Percentiles rank a stretch among this genome's conserved stretches.
Evolutionary conservation across 1,140 invertebrate species (phyloP).

Genomic region (Caerostris darwini): DNA sequence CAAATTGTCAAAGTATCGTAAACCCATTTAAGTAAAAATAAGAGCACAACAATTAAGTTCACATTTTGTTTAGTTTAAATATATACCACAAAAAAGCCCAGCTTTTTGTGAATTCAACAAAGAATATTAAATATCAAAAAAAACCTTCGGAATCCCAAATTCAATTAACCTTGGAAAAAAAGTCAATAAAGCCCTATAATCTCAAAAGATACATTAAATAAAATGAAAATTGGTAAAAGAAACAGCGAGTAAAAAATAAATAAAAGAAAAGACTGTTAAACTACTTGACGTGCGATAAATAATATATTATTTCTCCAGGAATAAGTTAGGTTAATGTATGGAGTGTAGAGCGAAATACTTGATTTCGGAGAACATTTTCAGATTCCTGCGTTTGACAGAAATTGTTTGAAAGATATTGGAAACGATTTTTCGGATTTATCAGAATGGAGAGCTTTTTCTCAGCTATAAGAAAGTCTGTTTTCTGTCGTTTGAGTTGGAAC

Average conservation of each 20-base stretch:
- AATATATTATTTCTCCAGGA: constrained; percentile 1
- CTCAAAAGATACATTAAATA: not conserved
- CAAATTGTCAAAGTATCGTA: no score
- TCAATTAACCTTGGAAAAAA: not conserved
- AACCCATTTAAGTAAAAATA: no score
- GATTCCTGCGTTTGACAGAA: constrained; percentile 17
- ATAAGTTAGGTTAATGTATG: constrained; percentile 7
- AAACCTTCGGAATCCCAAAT: no score
- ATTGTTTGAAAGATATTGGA: constrained; percentile 48
- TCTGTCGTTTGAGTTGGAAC: not conserved
- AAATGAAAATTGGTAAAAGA: not conserved
- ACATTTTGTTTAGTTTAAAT: no score
- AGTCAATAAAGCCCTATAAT: not conserved
- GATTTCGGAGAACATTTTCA: constrained; percentile 13
- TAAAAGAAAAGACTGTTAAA: not conserved
- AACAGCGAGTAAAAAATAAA: not conserved
- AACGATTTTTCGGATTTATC: constrained; percentile 55
- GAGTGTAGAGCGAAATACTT: constrained; percentile 43
- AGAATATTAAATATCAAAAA: no score
- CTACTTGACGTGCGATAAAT: not conserved
- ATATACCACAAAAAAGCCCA: no score
- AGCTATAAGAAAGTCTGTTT: constrained; percentile 49
- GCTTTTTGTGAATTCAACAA: no score
- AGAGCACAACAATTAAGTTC: no score
- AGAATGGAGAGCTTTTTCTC: constrained; percentile 3